Evolutionary conservation across 2,888 invertebrate species (phyloP), one percentile per base, ranked within the genome.

Genomic region (Rotaria magnacalcarata): DNA sequence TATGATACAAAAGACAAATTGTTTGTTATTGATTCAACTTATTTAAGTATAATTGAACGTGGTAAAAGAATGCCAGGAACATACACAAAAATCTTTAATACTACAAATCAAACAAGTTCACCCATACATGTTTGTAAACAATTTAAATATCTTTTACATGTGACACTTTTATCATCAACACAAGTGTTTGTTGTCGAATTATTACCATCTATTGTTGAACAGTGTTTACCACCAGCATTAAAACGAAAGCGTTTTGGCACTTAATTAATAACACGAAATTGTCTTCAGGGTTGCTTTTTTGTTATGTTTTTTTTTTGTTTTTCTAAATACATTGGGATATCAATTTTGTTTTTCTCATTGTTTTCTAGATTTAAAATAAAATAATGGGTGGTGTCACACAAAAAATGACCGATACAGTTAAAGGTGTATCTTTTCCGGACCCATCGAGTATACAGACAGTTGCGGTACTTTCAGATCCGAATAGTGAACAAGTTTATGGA

Each of bases 131-230:
- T 80, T 80, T 80, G 75, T 47, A 80, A 80, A n/a, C 75, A 80
- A 47, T 80, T 80, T n/a, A 80, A 80, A 80, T 80, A 80, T 80
- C 41, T 80, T 80, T 47, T 80, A 41, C 47, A 80, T 47, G 75
- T 80, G 4, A 80, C 41, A 47, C 41, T 80, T 21, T 47, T 80
- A 47, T 41, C 41, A 24, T 47, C 43, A 41, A 47, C 43, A 24
- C 47, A 47, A 80, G 24, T 80, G 24, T 80, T 80, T 47, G n/a
- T 80, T 47, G 75, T 47, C 24, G 75, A 80, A 80, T 47, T 80
- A 6, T 24, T 47, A 47, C 75, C 75, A 11, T 41, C 75, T 6
- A 24, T 24, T 41, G 47, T 47, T 80, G 75, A 80, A 80, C 75
- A 80, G 47, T 80, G 75, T 80, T 80, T 80, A 47, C 75, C 75